phyloP scores from a whole-genome alignment of 2,113 vertebrate genomes.

The Stegostoma tigrinum region DNA sequence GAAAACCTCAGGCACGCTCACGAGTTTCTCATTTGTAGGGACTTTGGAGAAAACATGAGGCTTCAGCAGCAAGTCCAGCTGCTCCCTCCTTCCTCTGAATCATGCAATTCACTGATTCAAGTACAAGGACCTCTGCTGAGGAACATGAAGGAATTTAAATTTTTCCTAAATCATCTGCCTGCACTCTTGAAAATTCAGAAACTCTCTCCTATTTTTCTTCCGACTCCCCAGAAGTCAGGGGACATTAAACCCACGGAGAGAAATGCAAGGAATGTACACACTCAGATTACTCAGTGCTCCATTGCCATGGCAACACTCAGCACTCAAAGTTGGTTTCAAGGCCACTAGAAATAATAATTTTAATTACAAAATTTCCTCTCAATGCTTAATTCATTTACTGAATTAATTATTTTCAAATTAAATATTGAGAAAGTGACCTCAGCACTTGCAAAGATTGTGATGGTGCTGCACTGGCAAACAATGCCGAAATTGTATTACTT shows the following conservation, averaged over 20 bases:
- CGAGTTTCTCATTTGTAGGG: neutral
- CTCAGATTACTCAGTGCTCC: neutral
- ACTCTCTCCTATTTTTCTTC: neutral
- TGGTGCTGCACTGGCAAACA: neutral
- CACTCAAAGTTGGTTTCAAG: slow-evolving; percentile 13
- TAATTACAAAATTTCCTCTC: slow-evolving; percentile 16
- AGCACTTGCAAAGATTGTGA: neutral
- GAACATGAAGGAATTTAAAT: neutral
- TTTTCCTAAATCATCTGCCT: neutral
- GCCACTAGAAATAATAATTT: slow-evolving; percentile 23
- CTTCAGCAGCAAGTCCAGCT: neutral
- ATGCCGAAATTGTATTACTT: neutral
- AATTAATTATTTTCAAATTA: slow-evolving; percentile 33
- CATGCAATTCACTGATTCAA: neutral
- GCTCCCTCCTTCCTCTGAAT: neutral
- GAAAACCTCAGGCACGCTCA: neutral
- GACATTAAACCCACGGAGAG: slow-evolving; percentile 1
- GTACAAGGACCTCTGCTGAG: neutral
- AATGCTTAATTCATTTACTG: slow-evolving; percentile 30
- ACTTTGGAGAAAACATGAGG: neutral
- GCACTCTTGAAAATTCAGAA: neutral
- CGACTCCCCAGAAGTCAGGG: slow-evolving; percentile 6
- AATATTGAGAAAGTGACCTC: slow-evolving; percentile 8
- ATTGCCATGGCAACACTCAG: slow-evolving; percentile 22
- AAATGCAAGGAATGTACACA: neutral